phyloP scores from a whole-genome alignment of 2,797 vertebrate species.

The Oreortyx pictus region DNA sequence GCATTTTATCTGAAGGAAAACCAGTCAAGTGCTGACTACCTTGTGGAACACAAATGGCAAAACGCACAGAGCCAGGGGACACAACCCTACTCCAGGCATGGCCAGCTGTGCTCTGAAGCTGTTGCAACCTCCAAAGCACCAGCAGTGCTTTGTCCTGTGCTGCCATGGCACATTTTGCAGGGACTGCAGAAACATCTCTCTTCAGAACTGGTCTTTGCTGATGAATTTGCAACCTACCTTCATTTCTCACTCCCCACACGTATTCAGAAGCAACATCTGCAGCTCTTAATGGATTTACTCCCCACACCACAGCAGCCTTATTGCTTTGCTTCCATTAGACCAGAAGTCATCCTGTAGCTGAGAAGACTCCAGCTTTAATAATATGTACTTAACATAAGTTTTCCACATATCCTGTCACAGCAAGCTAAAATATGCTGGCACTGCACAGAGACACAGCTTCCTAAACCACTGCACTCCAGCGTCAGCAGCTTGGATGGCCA shows the following conservation, averaged over 20 bases:
- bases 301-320: neutral
- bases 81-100: fast-evolving
- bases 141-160: neutral
- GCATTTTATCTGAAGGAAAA: neutral
- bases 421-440: neutral
- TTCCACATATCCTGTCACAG: neutral
- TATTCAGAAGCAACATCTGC: neutral
- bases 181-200: neutral
- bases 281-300: neutral
- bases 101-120: neutral
- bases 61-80: neutral
- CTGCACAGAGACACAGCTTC: neutral
- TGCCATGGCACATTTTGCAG: neutral
- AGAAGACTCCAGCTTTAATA: neutral
- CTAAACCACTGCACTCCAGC: neutral
- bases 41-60: neutral
- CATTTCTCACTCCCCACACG: neutral
- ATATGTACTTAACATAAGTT: neutral
- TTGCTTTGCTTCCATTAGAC: neutral
- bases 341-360: neutral
- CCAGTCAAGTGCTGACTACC: neutral
- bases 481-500: constrained; percentile 19
- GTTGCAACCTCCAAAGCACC: neutral
- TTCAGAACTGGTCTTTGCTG: neutral
- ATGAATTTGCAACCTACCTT: neutral